Base-by-base conservation (phyloP, 2,113 vertebrate genomes). In the Morone saxatilis region DNA sequence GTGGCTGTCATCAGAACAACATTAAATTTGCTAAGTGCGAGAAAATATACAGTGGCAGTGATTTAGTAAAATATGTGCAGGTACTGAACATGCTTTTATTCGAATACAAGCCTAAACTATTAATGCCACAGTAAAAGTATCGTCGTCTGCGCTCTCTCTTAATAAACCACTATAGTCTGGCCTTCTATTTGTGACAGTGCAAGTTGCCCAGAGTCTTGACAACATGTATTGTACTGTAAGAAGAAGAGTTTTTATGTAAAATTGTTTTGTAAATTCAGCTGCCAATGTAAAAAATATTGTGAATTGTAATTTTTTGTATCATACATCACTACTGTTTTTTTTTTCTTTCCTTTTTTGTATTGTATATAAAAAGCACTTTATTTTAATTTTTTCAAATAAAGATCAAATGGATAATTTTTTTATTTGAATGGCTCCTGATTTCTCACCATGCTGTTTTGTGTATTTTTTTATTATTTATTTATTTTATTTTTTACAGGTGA, bases 281-380 rank as follows among this genome's bases (percentile, higher is more conserved):
- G 94, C 94, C 94, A 95, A 89, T 95, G 95, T 95, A 94, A 91
- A 94, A 93, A 83, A 85, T 89, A 89, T 94, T 92, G 92, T 94
- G 90, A 94, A 95, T 72, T 93, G 94, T 94, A 94, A 94, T 92
- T 93, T 88, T 94, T 95, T 95, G 92, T 95, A 94, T 90, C 85
- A 92, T 94, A 92, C 90, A 91, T 94, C 91, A 93, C 93, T 94
- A 92, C 91, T 92, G 92, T 92, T 93, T 92, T 89, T 93, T 91
- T 78, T 70, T 66, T 71, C 88, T 70, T 84, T 68, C 73, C 22
- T 70, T 78, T 93, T 95, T 95, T 94, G 91, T 94, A 95, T 91
- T 95, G 93, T 95, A 95, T 86, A 95, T 95, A 95, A 94, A 95
- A 95, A 94, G 94, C 95, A 96, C 95, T 96, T 95, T 95, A 95